Evolutionary conservation across 2,113 vertebrate species (phyloP).

Genomic region (Spheniscus mendiculus): DNA sequence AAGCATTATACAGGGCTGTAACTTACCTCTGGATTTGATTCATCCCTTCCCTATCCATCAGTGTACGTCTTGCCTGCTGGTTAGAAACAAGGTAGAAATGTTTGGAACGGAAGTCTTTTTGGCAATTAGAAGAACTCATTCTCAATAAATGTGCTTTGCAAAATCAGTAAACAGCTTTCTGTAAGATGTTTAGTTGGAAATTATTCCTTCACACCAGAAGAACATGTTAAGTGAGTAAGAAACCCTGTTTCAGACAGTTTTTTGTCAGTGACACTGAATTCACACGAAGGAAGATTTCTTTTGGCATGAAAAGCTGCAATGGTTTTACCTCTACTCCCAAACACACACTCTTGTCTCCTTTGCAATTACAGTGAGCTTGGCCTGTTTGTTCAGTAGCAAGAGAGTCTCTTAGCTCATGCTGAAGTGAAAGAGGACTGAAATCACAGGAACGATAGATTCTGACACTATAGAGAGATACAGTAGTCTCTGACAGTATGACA

Average conservation of each 20-base stretch:
- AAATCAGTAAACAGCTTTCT: constrained; percentile 21
- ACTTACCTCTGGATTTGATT: neutral
- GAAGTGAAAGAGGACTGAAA: neutral
- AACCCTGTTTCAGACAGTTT: neutral
- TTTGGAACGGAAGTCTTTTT: neutral
- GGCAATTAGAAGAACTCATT: constrained; percentile 13
- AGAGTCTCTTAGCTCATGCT: neutral
- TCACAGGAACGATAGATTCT: neutral
- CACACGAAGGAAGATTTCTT: neutral
- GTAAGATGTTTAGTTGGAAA: constrained; percentile 22
- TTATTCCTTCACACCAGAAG: neutral
- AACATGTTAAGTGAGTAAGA: constrained; percentile 10
- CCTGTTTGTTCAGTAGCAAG: neutral
- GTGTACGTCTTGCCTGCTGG: neutral
- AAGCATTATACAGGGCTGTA: neutral
- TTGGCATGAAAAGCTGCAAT: neutral
- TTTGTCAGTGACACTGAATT: neutral
- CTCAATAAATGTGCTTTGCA: neutral
- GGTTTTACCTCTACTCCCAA: neutral
- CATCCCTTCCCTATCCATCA: neutral
- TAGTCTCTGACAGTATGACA: neutral
- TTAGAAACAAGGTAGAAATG: neutral
- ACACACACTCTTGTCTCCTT: neutral
- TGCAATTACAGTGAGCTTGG: neutral
- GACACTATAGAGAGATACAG: neutral